Base-by-base conservation (phyloP, 2,888 invertebrate species). In the Amblyjoppa fuscipennis region DNA sequence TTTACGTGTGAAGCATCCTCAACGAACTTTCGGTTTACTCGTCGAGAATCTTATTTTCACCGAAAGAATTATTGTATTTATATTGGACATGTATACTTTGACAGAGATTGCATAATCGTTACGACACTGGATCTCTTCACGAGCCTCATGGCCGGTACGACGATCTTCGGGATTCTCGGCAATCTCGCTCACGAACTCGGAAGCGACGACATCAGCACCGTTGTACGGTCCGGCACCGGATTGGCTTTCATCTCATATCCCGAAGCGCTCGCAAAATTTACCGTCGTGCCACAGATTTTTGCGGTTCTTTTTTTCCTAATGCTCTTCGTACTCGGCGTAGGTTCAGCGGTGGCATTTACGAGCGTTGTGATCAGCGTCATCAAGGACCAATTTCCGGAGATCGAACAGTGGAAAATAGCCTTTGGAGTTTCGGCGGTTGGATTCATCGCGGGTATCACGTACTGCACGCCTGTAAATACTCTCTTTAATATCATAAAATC, bases 201-300 rank as follows among this genome's bases (percentile, higher is more conserved):
- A 0, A 94, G 94, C 7, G 95, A 95, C 34, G 96, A 96, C 5
- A 96, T 97, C 2, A 91, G 94, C 0, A 94, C 95, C 0, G 97
- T 97, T 0, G 96, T 98, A 0, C 96, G 96, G n/a, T 96, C 96
- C 49, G 98, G 98, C 3, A 96, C 97, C 0, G 97, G 98, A 0
- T 94, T 98, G 80, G 98, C 98, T 0, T 98, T 98, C 91, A 96
- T 98, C 73, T 97, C 97, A 0, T 98, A 98, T 93, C 98, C 98
- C 0, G 97, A 97, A 91, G 98, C 98, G 1, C 96, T 98, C 77
- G 96, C 97, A 0, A 96, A 97, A 91, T 97, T 98, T 87, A 95
- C 96, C 41, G 94, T 95, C n/a, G 95, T 96, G 9, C 97, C 98
- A 0, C 98, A 97, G 95, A 61, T 93, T 0, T 93, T 92, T 77